Percentiles rank a stretch among this genome's conserved stretches.
Evolutionary conservation across 1,140 invertebrate genomes (phyloP).

Genomic region (Steinernema feltiae): DNA sequence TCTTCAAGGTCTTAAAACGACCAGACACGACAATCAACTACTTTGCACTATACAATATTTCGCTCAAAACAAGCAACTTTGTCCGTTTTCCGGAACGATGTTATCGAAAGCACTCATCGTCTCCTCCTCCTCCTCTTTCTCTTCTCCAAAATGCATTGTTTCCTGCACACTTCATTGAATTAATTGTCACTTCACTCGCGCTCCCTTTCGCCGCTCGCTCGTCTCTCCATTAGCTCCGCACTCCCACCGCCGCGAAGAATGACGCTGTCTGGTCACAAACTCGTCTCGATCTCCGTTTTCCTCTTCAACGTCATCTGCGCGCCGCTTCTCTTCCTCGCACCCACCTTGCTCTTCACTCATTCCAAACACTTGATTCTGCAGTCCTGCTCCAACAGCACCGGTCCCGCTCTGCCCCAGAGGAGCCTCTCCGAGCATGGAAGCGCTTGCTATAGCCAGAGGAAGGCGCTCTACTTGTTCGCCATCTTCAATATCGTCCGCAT

Average conservation of each 20-base stretch:
- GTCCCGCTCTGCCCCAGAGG: neutral
- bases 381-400: neutral
- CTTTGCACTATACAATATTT: no score
- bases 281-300: neutral
- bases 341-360: neutral
- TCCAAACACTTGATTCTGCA: neutral
- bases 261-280: neutral
- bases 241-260: neutral
- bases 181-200: neutral
- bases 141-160: slow-evolving; percentile 5
- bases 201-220: neutral
- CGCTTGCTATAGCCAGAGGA: neutral
- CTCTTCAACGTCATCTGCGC: neutral
- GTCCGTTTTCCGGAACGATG: neutral
- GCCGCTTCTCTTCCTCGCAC: neutral
- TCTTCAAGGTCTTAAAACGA: no score
- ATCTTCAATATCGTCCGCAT: neutral
- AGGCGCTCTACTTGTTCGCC: neutral
- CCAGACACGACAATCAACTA: no score
- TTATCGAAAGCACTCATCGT: neutral
- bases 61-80: neutral
- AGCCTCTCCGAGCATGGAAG: neutral
- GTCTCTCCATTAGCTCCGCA: neutral
- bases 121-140: no score
- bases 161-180: slow-evolving; percentile 3